Percentiles rank a stretch among this genome's conserved stretches.
Evolutionary conservation across 1,140 invertebrate species (phyloP).

Genomic region (Drosophila elegans): DNA sequence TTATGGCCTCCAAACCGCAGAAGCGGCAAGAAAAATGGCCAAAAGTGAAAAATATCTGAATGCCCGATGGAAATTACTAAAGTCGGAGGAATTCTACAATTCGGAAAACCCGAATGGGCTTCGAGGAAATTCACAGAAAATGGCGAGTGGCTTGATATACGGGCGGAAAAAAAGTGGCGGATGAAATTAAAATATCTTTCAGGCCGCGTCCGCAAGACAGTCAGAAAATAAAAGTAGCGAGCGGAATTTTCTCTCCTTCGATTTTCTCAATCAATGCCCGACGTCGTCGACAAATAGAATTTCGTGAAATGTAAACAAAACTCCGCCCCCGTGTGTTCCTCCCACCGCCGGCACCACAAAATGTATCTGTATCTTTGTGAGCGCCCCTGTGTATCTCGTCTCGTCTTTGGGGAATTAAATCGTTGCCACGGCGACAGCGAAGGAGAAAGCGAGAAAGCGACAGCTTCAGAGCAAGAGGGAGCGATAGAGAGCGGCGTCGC

Average conservation of each 20-base stretch:
- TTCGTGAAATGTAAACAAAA: slow-evolving; percentile 84
- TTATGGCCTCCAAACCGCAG: slow-evolving; percentile 66
- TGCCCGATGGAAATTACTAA: slow-evolving; percentile 24
- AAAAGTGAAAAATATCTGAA: slow-evolving; percentile 44
- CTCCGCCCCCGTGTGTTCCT: slow-evolving; percentile 78
- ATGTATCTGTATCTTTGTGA: slow-evolving; percentile 46
- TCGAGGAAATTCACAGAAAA: slow-evolving; percentile 61
- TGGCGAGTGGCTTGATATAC: slow-evolving; percentile 61
- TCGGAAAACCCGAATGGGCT: slow-evolving; percentile 37
- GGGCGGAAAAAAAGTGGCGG: slow-evolving; percentile 31
- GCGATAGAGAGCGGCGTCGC: slow-evolving; percentile 20
- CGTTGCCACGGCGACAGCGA: slow-evolving; percentile 29
- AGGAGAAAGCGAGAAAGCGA: slow-evolving; percentile 1
- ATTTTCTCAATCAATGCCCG: slow-evolving; percentile 64
- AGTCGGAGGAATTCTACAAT: slow-evolving; percentile 19
- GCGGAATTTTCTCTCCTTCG: slow-evolving; percentile 27
- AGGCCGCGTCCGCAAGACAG: slow-evolving; percentile 52
- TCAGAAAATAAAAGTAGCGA: slow-evolving; percentile 31
- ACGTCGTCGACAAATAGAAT: slow-evolving; percentile 82
- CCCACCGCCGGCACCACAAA: slow-evolving; percentile 14
- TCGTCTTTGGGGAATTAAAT: slow-evolving; percentile 43
- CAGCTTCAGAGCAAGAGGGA: slow-evolving; percentile 1
- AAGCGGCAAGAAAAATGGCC: slow-evolving; percentile 47
- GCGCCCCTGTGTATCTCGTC: slow-evolving; percentile 21
- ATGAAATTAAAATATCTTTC: slow-evolving; percentile 83